phyloP scores from a whole-genome alignment of 2,113 vertebrate genomes.

The Noctilio leporinus region DNA sequence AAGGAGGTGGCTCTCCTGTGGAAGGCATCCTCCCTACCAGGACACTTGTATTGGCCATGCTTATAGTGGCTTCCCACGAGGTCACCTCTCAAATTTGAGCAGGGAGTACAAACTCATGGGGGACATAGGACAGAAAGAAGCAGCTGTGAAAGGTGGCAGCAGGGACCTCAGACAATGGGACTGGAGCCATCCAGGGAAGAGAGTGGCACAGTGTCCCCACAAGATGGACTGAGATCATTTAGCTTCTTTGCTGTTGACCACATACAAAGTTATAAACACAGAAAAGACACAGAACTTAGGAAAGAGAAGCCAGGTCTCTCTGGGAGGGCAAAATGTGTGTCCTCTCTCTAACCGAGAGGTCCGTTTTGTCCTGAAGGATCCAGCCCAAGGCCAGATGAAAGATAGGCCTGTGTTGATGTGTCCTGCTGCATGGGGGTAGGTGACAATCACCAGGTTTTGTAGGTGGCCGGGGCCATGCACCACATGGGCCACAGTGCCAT shows the following conservation, averaged over 20 bases:
- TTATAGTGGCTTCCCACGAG: not conserved
- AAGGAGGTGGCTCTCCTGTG: not conserved
- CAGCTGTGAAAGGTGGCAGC: not conserved
- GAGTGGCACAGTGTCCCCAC: not conserved
- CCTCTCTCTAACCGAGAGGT: not conserved
- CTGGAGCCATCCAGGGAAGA: not conserved
- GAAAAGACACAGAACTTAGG: not conserved
- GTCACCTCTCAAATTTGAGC: not conserved
- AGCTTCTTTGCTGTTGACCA: not conserved
- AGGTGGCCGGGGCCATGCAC: not conserved
- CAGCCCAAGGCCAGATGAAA: not conserved
- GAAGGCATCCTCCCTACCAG: not conserved
- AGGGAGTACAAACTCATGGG: not conserved
- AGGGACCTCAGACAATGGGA: not conserved
- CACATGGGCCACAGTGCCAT: not conserved
- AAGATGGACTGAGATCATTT: not conserved
- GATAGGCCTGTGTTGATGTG: not conserved
- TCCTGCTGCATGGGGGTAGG: not conserved
- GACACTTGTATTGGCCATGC: not conserved
- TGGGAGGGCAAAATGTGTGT: not conserved
- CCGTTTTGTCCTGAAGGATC: not conserved
- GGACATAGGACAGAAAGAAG: accelerated
- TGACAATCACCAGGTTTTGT: not conserved
- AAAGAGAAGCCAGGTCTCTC: not conserved
- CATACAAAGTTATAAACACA: not conserved